Percentiles rank a stretch among this genome's conserved stretches.
Evolutionary conservation across 1,140 invertebrate species (phyloP).

Genomic region (Sycobia sp.): DNA sequence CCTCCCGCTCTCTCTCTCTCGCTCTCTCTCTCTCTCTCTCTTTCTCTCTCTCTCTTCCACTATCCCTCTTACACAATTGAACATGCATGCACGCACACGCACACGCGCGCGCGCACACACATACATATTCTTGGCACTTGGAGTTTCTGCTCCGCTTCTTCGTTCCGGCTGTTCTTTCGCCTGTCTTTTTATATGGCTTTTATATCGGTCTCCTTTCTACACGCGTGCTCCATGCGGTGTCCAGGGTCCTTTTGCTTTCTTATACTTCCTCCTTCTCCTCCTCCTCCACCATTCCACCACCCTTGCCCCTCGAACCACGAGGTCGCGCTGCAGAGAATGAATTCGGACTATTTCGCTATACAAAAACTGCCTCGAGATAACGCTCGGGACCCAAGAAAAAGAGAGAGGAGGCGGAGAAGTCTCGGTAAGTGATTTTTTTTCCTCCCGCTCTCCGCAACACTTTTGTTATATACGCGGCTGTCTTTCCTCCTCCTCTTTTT

Average conservation of each 20-base stretch:
- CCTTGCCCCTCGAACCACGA: too few species aligned
- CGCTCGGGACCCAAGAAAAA: too few species aligned
- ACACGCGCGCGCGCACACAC: too few species aligned
- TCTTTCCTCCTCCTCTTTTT: neutral
- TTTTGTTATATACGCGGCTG: neutral
- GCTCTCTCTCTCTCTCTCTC: too few species aligned
- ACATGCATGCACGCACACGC: too few species aligned
- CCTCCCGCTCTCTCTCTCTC: too few species aligned
- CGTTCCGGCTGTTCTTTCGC: slow-evolving; percentile 25
- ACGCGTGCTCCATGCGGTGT: too few species aligned
- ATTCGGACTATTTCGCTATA: slow-evolving; percentile 9
- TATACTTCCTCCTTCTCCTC: neutral
- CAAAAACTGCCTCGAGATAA: slow-evolving; percentile 9
- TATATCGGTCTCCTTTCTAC: neutral
- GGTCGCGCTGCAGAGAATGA: neutral
- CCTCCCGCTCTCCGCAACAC: neutral
- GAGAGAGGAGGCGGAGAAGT: too few species aligned
- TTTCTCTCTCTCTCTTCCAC: neutral
- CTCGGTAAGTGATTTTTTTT: neutral
- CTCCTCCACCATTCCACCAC: too few species aligned
- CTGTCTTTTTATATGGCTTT: slow-evolving; percentile 23
- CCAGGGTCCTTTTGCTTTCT: too few species aligned
- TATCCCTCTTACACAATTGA: too few species aligned
- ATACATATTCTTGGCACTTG: too few species aligned
- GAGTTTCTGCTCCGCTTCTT: neutral